Conservation (phyloP, 2,113 vertebrate genomes). For the Sinocyclocheilus maitianheensis region DNA sequence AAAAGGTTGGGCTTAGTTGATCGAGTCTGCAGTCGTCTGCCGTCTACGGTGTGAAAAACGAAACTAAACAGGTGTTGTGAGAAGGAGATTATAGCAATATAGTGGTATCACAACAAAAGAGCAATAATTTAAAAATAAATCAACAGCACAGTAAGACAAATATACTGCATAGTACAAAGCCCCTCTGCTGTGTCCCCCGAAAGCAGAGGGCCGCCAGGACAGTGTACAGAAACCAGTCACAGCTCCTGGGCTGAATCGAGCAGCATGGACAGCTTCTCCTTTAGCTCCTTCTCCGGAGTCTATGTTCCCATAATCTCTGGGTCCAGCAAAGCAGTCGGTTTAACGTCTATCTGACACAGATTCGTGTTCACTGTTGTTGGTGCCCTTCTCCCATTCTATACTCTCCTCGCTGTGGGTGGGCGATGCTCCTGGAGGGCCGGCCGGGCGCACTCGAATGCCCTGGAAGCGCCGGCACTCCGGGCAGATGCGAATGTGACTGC, state of each 20-base stretch:
- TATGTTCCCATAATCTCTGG: not conserved
- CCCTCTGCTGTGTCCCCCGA: constrained; percentile 61
- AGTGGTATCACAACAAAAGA: constrained; percentile 67
- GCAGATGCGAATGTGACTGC: constrained; percentile 94
- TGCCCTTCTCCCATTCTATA: constrained; percentile 93
- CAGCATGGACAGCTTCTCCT: constrained; percentile 2
- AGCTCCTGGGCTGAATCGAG: constrained; percentile 17
- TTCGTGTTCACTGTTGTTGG: constrained; percentile 96
- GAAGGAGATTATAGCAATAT: constrained; percentile 72
- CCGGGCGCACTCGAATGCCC: constrained; percentile 81
- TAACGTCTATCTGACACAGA: not conserved
- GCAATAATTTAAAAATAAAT: constrained; percentile 74
- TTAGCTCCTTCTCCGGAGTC: not conserved
- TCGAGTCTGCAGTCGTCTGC: constrained; percentile 60
- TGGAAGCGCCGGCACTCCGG: constrained; percentile 96
- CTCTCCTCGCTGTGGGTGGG: constrained; percentile 90
- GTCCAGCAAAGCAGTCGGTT: not conserved
- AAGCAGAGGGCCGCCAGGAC: constrained; percentile 62
- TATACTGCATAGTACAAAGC: constrained; percentile 81
- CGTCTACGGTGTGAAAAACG: constrained; percentile 54
- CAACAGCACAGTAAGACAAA: constrained; percentile 65
- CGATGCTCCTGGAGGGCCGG: constrained; percentile 71
- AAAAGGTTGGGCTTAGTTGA: constrained; percentile 57
- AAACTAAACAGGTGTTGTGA: constrained; percentile 63
- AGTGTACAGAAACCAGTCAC: constrained; percentile 61